A percentile compares a stretch with the other conserved stretches of the same genome.
phyloP scores from a whole-genome alignment of 2,888 invertebrate species.

The Tubulanus polymorphus region DNA sequence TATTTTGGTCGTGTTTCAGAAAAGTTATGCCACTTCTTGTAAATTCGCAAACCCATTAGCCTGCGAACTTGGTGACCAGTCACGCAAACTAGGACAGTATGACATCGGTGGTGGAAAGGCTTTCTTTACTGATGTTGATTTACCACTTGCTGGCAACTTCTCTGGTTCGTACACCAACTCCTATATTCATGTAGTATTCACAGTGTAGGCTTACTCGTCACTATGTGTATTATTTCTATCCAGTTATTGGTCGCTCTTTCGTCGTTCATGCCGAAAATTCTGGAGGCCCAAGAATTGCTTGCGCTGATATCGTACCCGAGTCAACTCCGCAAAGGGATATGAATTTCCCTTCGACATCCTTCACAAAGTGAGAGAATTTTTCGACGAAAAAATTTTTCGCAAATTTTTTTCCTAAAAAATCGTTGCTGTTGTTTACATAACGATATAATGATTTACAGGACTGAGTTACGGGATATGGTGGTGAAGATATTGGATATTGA shows the following conservation, averaged over 20 bases:
- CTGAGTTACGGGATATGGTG: too few species aligned
- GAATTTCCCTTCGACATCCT: too few species aligned
- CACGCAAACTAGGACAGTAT: constrained; percentile 78
- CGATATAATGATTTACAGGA: too few species aligned
- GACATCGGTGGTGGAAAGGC: constrained; percentile 72
- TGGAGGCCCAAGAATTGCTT: constrained; percentile 62
- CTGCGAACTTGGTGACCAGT: constrained; percentile 87
- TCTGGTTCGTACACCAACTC: constrained; percentile 52
- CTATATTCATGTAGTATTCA: not conserved
- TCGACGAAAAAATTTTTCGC: too few species aligned
- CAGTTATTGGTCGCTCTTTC: constrained; percentile 64
- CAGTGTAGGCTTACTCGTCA: not conserved
- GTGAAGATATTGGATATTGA: too few species aligned
- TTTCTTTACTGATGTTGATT: constrained; percentile 75
- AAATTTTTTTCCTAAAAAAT: too few species aligned
- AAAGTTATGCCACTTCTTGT: constrained; percentile 79
- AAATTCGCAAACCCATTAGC: constrained; percentile 80
- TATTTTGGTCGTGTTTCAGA: too few species aligned
- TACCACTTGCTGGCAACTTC: constrained; percentile 63
- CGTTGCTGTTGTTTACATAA: too few species aligned
- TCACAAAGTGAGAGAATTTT: too few species aligned
- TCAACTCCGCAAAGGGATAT: constrained; percentile 7
- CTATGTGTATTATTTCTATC: constrained; percentile 5
- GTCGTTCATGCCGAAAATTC: constrained; percentile 81
- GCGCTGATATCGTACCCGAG: constrained; percentile 58